Conservation (phyloP, 2,888 invertebrate genomes). For the Eristalis pertinax region DNA sequence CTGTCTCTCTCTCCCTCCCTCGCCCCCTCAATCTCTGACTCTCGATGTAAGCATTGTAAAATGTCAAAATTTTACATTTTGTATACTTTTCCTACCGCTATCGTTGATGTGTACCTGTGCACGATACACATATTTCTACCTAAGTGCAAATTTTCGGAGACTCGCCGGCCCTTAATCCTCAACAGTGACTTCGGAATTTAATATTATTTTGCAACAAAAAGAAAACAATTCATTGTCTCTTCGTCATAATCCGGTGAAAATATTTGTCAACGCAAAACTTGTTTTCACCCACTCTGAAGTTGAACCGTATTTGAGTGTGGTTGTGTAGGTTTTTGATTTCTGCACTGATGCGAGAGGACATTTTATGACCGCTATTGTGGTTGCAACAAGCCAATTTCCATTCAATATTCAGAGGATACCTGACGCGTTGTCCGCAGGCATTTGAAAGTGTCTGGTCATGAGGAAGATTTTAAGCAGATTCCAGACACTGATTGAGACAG, state of each 20-base stretch:
- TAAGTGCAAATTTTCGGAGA: conserved; percentile 49
- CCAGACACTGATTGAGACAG: neutral
- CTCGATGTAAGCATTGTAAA: conserved; percentile 62
- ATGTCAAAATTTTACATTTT: conserved; percentile 65
- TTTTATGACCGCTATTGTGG: conserved; percentile 14
- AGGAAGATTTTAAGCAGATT: neutral
- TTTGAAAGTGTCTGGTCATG: neutral
- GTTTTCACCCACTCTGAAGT: conserved; percentile 36
- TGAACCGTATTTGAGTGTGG: neutral
- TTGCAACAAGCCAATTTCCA: neutral
- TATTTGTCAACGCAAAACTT: conserved; percentile 65
- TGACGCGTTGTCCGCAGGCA: neutral
- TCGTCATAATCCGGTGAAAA: conserved; percentile 68
- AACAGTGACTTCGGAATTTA: conserved; percentile 65
- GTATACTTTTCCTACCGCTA: conserved; percentile 14
- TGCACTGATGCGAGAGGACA: conserved; percentile 13
- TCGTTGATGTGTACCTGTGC: conserved; percentile 26
- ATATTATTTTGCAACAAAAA: conserved; percentile 69
- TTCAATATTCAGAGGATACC: neutral
- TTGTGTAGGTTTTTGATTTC: conserved; percentile 26
- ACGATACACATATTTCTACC: conserved; percentile 46
- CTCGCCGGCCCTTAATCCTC: conserved; percentile 55
- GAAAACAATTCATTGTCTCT: conserved; percentile 55
- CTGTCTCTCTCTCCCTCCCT: neutral
- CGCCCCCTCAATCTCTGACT: too few species aligned